Percentiles rank a stretch among this genome's conserved stretches.
Evolutionary conservation across 2,888 invertebrate species (phyloP).

Genomic region (Blera fallax): DNA sequence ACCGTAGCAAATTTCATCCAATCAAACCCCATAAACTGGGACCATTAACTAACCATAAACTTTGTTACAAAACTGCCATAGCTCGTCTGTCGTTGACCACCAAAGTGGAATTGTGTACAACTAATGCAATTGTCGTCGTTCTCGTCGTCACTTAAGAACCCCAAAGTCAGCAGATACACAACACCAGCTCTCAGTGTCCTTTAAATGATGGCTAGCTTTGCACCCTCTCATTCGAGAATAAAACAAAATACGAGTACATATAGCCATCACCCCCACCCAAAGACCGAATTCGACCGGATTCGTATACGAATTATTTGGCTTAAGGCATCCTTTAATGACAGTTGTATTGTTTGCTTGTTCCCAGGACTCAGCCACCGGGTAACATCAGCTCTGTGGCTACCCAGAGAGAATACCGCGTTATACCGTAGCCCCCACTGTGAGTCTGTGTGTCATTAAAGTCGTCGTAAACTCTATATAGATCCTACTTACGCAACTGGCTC

Average conservation of each 20-base stretch:
- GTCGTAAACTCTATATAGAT: slow-evolving; percentile 50
- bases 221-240: slow-evolving; percentile 19
- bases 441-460: slow-evolving; percentile 33
- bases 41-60: slow-evolving; percentile 61
- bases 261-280: background rate
- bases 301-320: slow-evolving; percentile 62
- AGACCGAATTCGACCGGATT: slow-evolving; percentile 23
- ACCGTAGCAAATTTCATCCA: slow-evolving; percentile 56
- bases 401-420: background rate
- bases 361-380: background rate
- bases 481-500: slow-evolving; percentile 92
- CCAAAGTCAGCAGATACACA: slow-evolving; percentile 42
- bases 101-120: slow-evolving; percentile 59
- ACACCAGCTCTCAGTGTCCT: background rate
- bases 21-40: slow-evolving; percentile 62
- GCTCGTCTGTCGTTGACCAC: slow-evolving; percentile 26
- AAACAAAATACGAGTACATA: background rate
- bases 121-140: slow-evolving; percentile 63
- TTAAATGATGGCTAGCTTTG: background rate
- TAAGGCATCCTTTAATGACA: slow-evolving; percentile 63
- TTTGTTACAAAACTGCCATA: slow-evolving; percentile 33
- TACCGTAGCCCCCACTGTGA: background rate
- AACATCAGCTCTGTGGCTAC: slow-evolving; percentile 25
- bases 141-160: slow-evolving; percentile 49
- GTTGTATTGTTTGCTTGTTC: slow-evolving; percentile 41